These are phyloP conservation scores for Toxotes jaculatrix DNA, from an alignment of 2,113 vertebrate genomes.

Conservation along the genomic window DNA sequence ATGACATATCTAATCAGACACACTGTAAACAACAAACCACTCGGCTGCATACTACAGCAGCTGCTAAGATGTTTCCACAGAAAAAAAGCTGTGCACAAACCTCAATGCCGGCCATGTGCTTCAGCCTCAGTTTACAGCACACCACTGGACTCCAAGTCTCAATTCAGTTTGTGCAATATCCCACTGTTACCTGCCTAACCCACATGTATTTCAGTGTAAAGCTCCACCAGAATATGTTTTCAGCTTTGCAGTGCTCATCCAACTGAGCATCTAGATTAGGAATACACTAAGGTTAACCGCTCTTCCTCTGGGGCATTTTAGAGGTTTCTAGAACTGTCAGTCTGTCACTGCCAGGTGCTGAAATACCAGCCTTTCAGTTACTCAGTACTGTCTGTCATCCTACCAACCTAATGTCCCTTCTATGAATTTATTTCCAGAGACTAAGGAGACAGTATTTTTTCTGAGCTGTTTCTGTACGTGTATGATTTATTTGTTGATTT, in stretches of 20 bases:
- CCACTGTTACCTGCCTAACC: neutral
- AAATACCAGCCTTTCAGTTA: conserved; percentile 42
- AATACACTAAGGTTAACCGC: conserved; percentile 29
- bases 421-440: conserved; percentile 13
- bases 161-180: neutral
- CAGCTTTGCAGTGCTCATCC: neutral
- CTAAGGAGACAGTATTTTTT: neutral
- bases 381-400: conserved; percentile 37
- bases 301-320: conserved; percentile 27
- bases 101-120: neutral
- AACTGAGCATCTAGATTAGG: conserved; percentile 23
- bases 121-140: conserved; percentile 1
- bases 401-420: conserved; percentile 14
- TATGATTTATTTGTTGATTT: neutral
- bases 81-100: neutral
- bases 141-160: neutral
- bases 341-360: conserved; percentile 14
- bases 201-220: neutral
- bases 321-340: conserved; percentile 41
- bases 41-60: conserved; percentile 5
- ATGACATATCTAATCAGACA: conserved; percentile 26
- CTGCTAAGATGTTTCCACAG: neutral
- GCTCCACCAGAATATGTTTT: conserved; percentile 4
- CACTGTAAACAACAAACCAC: conserved; percentile 25
- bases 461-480: neutral